Base-by-base conservation (phyloP, 1,140 invertebrate genomes). In the Heliconius hermathena region DNA sequence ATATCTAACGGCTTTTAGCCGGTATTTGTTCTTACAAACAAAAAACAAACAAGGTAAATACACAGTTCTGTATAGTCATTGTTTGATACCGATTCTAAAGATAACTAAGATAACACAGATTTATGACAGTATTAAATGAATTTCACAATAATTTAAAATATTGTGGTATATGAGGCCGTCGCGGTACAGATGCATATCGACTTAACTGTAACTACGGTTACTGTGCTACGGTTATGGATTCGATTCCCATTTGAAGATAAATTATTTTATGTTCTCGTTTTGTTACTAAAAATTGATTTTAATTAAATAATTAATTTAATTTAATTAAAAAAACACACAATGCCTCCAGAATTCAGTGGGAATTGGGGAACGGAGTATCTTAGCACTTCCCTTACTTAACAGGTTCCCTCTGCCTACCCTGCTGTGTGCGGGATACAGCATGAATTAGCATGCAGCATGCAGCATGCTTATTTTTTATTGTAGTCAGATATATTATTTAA, bases 41-140 rank as follows among this genome's bases (percentile, higher is more conserved):
- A 77, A 77, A 77, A 71, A 77, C 70, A 77, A 71, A 77, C 66
- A 77, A 8, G 46, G 22, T 71, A 57, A 75, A 60, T 66, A 75
- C 20, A 72, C 3, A 29, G 70, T 52, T 77, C 49, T 77, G 49
- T 49, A 77, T 46, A 36, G 49, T 77, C 60, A 77, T 33, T 46
- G 70, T 38, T 26, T 54, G 20, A 38, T 49, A 71, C 33, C n/a
- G 76, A 77, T 71, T 52, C 46, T 13, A 66, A 66, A 66, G 60
- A 66, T 66, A 71, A 52, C 26, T 33, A 22, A 72, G 75, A 76
- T 71, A 76, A 71, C 60, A 66, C 22, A 66, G 60, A 74, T 20
- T 57, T 33, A 75, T 36, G n/a, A 26, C 29, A 41, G 57, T 49
- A 29, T 18, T 49, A 52, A 29, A 33, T 41, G 66, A 22, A 76